Evolutionary conservation across 2,113 vertebrate species (phyloP).

Genomic region (Alexandromys fortis): DNA sequence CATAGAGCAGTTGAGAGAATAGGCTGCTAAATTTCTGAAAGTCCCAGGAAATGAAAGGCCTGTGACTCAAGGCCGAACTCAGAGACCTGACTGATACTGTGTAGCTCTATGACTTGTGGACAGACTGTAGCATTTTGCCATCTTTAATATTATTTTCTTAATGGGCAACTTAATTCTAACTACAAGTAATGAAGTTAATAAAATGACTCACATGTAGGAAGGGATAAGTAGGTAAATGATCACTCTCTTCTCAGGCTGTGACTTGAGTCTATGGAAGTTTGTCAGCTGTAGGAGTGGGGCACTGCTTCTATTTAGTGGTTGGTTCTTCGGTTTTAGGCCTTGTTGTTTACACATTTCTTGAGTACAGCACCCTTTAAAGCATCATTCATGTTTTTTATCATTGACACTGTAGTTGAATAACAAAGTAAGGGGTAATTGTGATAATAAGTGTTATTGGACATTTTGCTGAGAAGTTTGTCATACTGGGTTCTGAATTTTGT

Average conservation of each 20-base stretch:
- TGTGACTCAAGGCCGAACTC: not conserved
- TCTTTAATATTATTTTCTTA: conserved; percentile 16
- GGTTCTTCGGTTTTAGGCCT: not conserved
- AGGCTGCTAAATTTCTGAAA: not conserved
- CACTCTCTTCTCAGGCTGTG: not conserved
- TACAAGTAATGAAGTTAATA: not conserved
- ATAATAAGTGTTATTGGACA: not conserved
- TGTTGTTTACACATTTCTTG: not conserved
- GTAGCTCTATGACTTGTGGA: not conserved
- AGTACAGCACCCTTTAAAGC: not conserved
- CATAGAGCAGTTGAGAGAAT: not conserved
- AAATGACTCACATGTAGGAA: not conserved
- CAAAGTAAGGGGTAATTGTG: conserved; percentile 23
- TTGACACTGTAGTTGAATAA: conserved; percentile 26
- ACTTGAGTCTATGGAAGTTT: not conserved
- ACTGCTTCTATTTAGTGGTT: not conserved
- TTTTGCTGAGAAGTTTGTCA: conserved; percentile 21
- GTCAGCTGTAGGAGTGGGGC: not conserved
- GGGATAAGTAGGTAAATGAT: not conserved
- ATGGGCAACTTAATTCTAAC: not conserved
- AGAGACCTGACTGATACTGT: not conserved
- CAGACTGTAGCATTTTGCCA: not conserved
- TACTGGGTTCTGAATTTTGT: conserved; percentile 7
- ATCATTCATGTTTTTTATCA: not conserved
- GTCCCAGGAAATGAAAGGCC: not conserved